Base-by-base conservation (phyloP, 2,888 invertebrate species). In the Mythimna vitellina region DNA sequence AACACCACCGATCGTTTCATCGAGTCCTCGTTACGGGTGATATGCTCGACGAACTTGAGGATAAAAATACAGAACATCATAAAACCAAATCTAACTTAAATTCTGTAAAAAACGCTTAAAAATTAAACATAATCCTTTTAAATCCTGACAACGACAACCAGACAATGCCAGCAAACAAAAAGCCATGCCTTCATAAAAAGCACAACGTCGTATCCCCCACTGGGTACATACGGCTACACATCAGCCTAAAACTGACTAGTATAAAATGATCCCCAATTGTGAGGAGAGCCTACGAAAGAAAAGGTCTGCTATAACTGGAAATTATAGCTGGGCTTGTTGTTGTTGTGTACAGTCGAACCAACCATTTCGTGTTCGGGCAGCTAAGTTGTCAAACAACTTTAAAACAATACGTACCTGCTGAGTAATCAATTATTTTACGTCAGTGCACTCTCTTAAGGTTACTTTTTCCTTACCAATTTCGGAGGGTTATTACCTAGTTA, bases 141-240 rank as follows among this genome's bases (percentile, higher is more conserved):
- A 35, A 72, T 53, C 29, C 51, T 53, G 22, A 20, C 60, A 20
- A 70, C 63, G 22, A 70, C 25, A 64, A 32, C 32, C 17, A 49
- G 38, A 75, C 42, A 68, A 68, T 35, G 42, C 17, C 60, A 32
- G 10, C 29, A 56, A n/a, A 70, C 75, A 77, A 73, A 73, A 76
- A 80, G 72, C 61, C 58, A n/a, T 67, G n/a, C n/a, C 3, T 63
- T 70, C 58, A 73, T 65, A 76, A 83, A 79, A 85, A 80, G 80
- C 70, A 65, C 78, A 83, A 54, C 64, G 22, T 71, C 68, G 56
- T 54, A 61, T 60, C 65, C 10, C n/a, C 38, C 60, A 25, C 51
- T 12, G 25, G 46, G 56, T 17, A 64, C 25, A 35, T 38, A 64
- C 51, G 14, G 10, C 20, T n/a, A 65, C n/a, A 53, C 29, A n/a